Evolutionary conservation across 2,113 vertebrate species (phyloP).

Genomic region (Clinocottus analis): DNA sequence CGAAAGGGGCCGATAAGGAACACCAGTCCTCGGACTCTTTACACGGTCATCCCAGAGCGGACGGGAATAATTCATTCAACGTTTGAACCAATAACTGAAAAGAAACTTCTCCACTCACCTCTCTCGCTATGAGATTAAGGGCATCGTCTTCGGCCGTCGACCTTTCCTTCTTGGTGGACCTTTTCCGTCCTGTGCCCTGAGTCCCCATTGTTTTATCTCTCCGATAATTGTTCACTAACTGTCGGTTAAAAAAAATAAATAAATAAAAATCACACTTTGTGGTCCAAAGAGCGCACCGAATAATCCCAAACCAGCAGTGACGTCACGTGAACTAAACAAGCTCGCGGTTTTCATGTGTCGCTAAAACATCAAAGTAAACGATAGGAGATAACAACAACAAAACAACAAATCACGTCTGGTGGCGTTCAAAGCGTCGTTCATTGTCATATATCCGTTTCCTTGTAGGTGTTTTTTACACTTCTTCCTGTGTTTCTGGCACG

Average conservation of each 20-base stretch:
- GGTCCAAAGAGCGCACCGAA: conserved; percentile 20
- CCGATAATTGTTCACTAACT: not conserved
- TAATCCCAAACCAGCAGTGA: conserved; percentile 33
- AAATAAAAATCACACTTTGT: not conserved
- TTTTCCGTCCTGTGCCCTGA: conserved; percentile 89
- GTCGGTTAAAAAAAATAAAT: not conserved
- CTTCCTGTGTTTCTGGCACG: conserved; percentile 73
- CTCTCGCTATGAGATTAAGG: conserved; percentile 90
- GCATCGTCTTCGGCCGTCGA: conserved; percentile 93
- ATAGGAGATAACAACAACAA: not conserved
- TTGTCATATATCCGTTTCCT: conserved; percentile 71
- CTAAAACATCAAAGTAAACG: conserved; percentile 24
- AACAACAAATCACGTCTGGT: conserved; percentile 5
- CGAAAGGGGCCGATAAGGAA: no score
- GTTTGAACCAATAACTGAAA: no score
- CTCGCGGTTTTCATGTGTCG: conserved; percentile 8
- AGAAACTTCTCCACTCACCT: conserved; percentile 81
- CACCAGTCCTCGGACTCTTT: no score
- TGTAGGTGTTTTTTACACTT: conserved; percentile 1
- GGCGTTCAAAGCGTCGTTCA: conserved; percentile 43
- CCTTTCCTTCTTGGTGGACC: conserved; percentile 89
- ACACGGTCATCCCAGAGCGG: no score
- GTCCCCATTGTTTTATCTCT: conserved; percentile 87
- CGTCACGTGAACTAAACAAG: not conserved
- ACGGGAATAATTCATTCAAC: not conserved